These are phyloP conservation scores for Sorex fumeus DNA, from an alignment of 2,113 vertebrate genomes.

Conservation along the genomic window DNA sequence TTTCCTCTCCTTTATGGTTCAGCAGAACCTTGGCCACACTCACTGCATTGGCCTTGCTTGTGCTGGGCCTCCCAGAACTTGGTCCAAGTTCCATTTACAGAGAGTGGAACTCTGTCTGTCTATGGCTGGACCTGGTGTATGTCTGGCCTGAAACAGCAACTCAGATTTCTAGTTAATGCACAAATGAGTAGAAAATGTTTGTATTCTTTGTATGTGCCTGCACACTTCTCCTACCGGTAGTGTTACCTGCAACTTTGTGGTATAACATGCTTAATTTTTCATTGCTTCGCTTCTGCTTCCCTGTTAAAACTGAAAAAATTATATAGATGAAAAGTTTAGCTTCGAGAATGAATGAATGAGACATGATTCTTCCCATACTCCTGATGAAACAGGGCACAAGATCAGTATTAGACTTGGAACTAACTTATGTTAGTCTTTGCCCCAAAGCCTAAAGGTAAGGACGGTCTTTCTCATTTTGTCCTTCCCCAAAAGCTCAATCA, in stretches of 20 bases:
- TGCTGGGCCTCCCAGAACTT: conserved; percentile 40
- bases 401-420: too few relatives aligned
- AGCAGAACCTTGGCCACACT: conserved; percentile 18
- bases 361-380: background rate
- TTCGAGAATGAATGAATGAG: background rate
- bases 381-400: background rate
- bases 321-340: background rate
- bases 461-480: too few relatives aligned
- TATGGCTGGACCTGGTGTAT: background rate
- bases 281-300: background rate
- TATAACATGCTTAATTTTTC: background rate
- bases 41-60: conserved; percentile 44
- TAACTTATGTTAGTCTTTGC: too few relatives aligned
- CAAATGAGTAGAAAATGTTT: background rate
- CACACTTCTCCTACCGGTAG: background rate
- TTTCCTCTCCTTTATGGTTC: conserved; percentile 74
- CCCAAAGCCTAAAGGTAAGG: too few relatives aligned
- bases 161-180: background rate
- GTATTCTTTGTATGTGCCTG: background rate
- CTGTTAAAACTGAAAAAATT: background rate
- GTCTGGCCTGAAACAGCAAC: background rate
- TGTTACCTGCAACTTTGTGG: background rate
- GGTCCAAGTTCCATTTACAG: conserved; percentile 53
- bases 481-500: too few relatives aligned
- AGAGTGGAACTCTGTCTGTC: conserved; percentile 24